A percentile compares a stretch with the other conserved stretches of the same genome.
Conservation (phyloP, 2,113 vertebrate species). For the Tetraodon nigroviridis region DNA sequence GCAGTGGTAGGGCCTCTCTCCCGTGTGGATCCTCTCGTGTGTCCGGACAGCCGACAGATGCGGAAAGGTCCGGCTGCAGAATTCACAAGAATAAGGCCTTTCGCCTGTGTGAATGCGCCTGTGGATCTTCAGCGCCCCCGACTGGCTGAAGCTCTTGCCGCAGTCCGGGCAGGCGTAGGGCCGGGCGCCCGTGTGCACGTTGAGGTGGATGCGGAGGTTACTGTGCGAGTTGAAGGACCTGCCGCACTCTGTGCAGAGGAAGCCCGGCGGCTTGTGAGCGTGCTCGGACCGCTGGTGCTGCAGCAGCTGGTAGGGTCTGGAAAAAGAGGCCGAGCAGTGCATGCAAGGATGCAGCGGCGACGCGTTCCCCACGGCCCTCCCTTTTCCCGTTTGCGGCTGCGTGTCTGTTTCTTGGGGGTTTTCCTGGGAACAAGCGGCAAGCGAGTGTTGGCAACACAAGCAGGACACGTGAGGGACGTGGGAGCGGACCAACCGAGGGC, state of each 20-base stretch:
- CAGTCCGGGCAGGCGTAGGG: constrained; percentile 79
- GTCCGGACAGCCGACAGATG: constrained; percentile 75
- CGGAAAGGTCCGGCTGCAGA: constrained; percentile 72
- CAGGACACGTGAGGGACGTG: constrained; percentile 51
- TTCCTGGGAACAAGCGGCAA: constrained; percentile 55
- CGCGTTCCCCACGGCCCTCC: background rate
- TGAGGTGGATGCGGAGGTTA: constrained; percentile 80
- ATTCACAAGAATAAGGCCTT: constrained; percentile 67
- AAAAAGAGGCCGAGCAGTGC: constrained; percentile 73
- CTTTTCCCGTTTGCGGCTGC: constrained; percentile 35
- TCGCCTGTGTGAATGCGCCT: constrained; percentile 75
- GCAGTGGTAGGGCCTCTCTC: constrained; percentile 80
- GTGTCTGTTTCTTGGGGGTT: constrained; percentile 49
- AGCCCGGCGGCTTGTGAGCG: constrained; percentile 62
- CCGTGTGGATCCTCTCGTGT: constrained; percentile 77
- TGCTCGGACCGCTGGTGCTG: constrained; percentile 76
- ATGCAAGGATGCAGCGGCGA: constrained; percentile 66
- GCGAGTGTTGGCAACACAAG: constrained; percentile 64
- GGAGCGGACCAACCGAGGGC: constrained; percentile 48
- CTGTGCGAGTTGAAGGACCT: constrained; percentile 77
- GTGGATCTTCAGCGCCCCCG: constrained; percentile 79
- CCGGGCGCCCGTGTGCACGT: constrained; percentile 77
- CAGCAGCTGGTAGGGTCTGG: constrained; percentile 73
- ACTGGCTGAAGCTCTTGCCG: constrained; percentile 78
- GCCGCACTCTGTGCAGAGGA: constrained; percentile 77